phyloP scores from a whole-genome alignment of 2,113 vertebrate species.

The Heteronetta atricapilla region DNA sequence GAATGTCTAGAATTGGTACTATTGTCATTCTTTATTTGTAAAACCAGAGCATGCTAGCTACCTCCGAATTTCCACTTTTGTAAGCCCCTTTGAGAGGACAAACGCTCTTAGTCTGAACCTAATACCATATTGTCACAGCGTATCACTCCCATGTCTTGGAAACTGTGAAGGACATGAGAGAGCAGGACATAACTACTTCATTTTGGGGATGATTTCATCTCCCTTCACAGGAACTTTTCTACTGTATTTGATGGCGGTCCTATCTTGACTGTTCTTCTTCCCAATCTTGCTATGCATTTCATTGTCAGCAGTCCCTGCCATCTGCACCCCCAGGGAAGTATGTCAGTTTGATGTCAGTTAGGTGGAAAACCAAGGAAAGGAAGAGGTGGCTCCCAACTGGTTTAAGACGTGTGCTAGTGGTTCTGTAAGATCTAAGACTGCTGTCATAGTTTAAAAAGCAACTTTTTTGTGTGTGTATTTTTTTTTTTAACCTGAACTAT shows the following conservation, averaged over 20 bases:
- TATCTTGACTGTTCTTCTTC: neutral
- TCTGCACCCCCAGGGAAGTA: neutral
- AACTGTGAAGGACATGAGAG: neutral
- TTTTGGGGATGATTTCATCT: neutral
- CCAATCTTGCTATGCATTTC: neutral
- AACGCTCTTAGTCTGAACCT: neutral
- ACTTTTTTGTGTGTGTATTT: neutral
- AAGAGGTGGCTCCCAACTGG: neutral
- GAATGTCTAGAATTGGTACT: neutral
- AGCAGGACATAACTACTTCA: neutral
- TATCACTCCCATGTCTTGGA: neutral
- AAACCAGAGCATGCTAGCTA: neutral
- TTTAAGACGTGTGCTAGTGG: neutral
- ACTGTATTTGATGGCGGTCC: neutral
- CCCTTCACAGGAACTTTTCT: neutral
- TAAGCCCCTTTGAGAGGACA: neutral
- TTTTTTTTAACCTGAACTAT: neutral
- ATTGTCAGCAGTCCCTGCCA: neutral
- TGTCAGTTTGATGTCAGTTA: slow-evolving; percentile 14
- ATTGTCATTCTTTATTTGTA: neutral
- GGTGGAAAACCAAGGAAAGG: neutral
- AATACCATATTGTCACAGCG: neutral
- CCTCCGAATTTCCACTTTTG: neutral
- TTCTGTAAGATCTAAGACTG: neutral
- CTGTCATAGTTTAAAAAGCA: neutral